Base-by-base conservation (phyloP, 2,113 vertebrate genomes). In the Spea multiplicata region DNA sequence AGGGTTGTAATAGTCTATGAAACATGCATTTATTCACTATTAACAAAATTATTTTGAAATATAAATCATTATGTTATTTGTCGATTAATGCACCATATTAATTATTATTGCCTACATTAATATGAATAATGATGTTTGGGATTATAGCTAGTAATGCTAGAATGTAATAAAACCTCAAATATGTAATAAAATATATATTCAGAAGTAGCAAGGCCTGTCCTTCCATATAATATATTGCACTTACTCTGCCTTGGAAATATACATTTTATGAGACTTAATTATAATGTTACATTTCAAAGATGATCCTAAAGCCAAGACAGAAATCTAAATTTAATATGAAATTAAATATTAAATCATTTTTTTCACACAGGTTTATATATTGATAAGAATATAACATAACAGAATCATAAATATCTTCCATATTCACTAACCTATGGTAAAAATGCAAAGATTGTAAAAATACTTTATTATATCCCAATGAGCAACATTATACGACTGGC, bases 251-350 rank as follows among this genome's bases (percentile, higher is more conserved):
- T 62, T 49, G 46, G 57, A 74, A 74, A 74, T 64, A 10, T 9
- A 46, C 57, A 48, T 64, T 74, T 64, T 74, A 74, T 73, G 55
- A 46, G 44, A 17, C 14, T 70, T 50, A 70, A 70, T 70, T 50
- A 70, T 55, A 50, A 44, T 55, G 49, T 46, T 74, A 64, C 62
- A 64, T 74, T 74, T 46, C 59, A 49, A 16, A 74, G 72, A 74
- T 74, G 9, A 64, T 48, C 57, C 59, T 12, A 73, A 62, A 14
- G 71, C 52, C 71, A 73, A 59, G 44, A 64, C 57, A 64, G 72
- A 49, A 74, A 64, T 49, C 57, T 74, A 74, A 49, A 61, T 49
- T 74, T 62, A 64, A 17, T 73, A 74, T 30, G 30, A 30, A 30
- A 30, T 30, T 30, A 30, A 30, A 74, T 62, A 46, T 16, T 13